Base-by-base conservation (phyloP, 2,113 vertebrate species). In the Brachirus orientalis region DNA sequence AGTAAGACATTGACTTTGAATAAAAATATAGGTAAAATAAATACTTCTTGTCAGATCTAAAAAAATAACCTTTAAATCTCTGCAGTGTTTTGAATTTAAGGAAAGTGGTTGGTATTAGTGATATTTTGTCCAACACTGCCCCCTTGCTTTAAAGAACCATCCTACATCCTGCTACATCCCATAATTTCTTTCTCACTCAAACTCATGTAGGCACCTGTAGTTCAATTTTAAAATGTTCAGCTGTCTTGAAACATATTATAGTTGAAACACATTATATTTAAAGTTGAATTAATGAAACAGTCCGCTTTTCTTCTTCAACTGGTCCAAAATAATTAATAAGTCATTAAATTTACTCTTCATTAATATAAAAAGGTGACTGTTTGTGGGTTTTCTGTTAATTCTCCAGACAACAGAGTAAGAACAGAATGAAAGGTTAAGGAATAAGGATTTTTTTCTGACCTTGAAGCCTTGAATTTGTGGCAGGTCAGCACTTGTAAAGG, bases 401-500 rank as follows among this genome's bases (percentile, higher is more conserved):
- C n/a, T n/a, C n/a, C n/a, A n/a, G n/a, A n/a, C n/a, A n/a, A n/a
- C n/a, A n/a, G n/a, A n/a, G n/a, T n/a, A n/a, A n/a, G n/a, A n/a
- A n/a, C n/a, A n/a, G 14, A 16, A 37, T 16, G 6, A 72, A 44
- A n/a, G 1, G 33, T 56, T 63, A 17, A 43, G 17, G 16, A 7
- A 50, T 0, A 3, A 4, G 14, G 0, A 41, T 11, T 18, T 0
- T 16, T 36, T 41, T n/a, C 11, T 78, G 77, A 91, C 87, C 86
- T 91, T 91, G 59, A 77, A 56, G 43, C 61, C 55, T 22, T 63
- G 33, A 22, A 54, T 71, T 63, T 82, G 51, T 70, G 18, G 19
- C 46, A 41, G 54, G 68, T 90, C 87, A 86, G 83, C 85, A 45
- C 6, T 38, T 3, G 14, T 73, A 22, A 63, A 87, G 83, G 88